A percentile compares a stretch with the other conserved stretches of the same genome.
Evolutionary conservation across 2,888 invertebrate genomes (phyloP).

Genomic region (Cecidostiba fungosa): DNA sequence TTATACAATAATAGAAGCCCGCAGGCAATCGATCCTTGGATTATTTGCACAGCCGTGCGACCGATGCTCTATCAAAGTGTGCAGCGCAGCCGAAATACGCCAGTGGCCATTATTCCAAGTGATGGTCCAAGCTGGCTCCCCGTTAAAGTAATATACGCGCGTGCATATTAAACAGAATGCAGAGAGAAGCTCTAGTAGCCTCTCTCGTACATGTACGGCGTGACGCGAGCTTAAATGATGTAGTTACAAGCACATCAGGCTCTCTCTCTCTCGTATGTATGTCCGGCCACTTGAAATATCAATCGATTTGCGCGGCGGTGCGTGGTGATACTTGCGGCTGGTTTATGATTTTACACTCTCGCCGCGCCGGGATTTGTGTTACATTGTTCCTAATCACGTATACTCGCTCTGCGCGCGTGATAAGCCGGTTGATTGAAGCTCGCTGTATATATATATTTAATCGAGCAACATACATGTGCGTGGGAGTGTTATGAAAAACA

Average conservation of each 20-base stretch:
- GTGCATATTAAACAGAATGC: conserved; percentile 56
- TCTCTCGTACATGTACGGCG: background rate
- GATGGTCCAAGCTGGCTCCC: conserved; percentile 51
- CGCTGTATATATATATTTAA: no score
- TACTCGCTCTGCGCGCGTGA: background rate
- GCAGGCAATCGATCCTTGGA: conserved; percentile 25
- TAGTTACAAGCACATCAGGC: conserved; percentile 25
- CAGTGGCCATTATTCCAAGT: conserved; percentile 49
- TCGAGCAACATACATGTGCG: no score
- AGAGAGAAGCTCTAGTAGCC: background rate
- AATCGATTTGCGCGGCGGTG: conserved; percentile 15
- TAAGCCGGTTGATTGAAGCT: background rate
- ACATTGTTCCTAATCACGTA: background rate
- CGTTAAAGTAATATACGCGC: conserved; percentile 58
- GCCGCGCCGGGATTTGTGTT: background rate
- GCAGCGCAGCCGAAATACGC: conserved; percentile 24
- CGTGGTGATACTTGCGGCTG: background rate
- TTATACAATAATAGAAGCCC: no score
- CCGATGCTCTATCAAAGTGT: conserved; percentile 42
- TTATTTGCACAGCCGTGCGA: conserved; percentile 15
- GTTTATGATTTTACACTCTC: background rate
- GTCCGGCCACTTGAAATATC: conserved; percentile 23
- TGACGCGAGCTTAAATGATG: conserved; percentile 38
- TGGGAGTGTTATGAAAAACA: no score
- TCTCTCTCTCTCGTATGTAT: background rate